phyloP scores from a whole-genome alignment of 2,113 vertebrate species.

The Paracanthobrama guichenoti region DNA sequence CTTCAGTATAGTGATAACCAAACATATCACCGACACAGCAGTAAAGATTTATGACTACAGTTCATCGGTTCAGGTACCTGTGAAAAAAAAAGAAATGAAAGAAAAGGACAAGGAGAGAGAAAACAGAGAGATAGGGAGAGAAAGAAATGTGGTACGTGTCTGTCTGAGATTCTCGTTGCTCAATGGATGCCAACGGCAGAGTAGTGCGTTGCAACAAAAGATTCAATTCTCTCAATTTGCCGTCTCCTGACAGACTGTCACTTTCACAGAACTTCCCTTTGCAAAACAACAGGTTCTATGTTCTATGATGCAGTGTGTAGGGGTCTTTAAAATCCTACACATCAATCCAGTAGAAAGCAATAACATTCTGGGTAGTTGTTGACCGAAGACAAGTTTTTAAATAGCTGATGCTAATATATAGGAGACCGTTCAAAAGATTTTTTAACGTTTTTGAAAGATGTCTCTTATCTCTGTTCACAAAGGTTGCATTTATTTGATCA shows the following conservation, averaged over 20 bases:
- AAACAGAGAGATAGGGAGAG: background rate
- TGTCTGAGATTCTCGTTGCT: background rate
- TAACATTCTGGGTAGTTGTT: background rate
- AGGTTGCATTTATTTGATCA: too few species aligned
- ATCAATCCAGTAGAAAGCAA: background rate
- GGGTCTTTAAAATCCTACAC: background rate
- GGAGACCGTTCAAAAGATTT: background rate
- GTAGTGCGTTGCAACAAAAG: background rate
- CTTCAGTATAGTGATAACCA: background rate
- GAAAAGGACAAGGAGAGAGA: background rate
- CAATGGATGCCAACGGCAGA: background rate
- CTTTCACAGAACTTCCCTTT: background rate
- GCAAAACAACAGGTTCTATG: background rate
- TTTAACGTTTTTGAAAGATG: too few species aligned
- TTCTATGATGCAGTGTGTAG: background rate
- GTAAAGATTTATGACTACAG: slow-evolving; percentile 10
- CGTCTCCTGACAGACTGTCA: background rate
- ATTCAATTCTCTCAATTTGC: background rate
- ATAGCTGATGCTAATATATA: background rate
- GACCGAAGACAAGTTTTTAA: background rate
- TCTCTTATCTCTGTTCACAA: too few species aligned
- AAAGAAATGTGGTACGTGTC: background rate
- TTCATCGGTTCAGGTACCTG: slow-evolving; percentile 1
- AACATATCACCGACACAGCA: slow-evolving; percentile 10
- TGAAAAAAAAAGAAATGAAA: background rate